A percentile compares a stretch with the other conserved stretches of the same genome.
Evolutionary conservation across 2,113 vertebrate species (phyloP).

Genomic region (Malurus melanocephalus): DNA sequence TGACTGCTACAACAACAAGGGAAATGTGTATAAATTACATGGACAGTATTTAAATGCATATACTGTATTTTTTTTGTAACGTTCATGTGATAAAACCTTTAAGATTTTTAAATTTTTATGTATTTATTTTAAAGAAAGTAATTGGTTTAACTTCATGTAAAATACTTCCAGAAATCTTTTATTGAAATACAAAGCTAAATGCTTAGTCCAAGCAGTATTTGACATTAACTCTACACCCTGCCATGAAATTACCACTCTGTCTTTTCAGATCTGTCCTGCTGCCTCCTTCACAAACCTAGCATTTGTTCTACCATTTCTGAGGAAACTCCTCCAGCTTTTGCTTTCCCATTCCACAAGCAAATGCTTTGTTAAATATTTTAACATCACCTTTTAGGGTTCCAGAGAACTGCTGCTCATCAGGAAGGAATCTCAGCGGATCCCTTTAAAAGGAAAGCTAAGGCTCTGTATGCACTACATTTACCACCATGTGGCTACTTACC

Average conservation of each 20-base stretch:
- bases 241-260: neutral
- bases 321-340: neutral
- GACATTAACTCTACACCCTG: accelerated
- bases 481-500: neutral
- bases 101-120: neutral
- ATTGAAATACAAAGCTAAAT: neutral
- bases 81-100: neutral
- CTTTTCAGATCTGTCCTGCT: neutral
- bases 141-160: neutral
- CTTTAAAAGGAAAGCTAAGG: neutral
- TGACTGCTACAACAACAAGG: neutral
- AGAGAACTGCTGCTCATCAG: neutral
- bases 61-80: neutral
- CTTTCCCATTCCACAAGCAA: neutral
- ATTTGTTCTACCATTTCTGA: neutral
- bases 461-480: neutral
- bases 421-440: neutral
- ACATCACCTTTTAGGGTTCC: neutral
- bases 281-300: neutral
- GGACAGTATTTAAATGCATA: neutral
- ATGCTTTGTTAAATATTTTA: neutral
- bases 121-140: neutral
- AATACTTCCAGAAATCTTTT: neutral
- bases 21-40: neutral
- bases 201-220: neutral